A percentile compares a stretch with the other conserved stretches of the same genome.
phyloP scores from a whole-genome alignment of 2,888 invertebrate species.

The Plebejus anna region DNA sequence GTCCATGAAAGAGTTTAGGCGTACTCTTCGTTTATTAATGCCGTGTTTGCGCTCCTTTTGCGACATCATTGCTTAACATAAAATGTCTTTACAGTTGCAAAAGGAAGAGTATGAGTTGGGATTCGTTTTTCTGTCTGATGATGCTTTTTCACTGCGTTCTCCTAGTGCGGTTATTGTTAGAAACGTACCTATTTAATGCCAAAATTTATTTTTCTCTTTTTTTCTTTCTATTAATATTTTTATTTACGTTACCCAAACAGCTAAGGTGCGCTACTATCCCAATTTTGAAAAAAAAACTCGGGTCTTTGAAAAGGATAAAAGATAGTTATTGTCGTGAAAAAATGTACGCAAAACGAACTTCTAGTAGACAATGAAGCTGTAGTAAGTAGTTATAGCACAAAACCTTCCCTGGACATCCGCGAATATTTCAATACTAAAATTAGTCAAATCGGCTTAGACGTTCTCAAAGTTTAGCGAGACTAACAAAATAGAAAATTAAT shows the following conservation, averaged over 20 bases:
- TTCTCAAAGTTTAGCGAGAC: too few relatives aligned
- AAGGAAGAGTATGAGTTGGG: slow-evolving; percentile 11
- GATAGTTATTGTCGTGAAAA: too few relatives aligned
- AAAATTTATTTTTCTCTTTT: neutral
- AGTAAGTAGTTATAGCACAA: too few relatives aligned
- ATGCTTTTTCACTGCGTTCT: slow-evolving; percentile 5
- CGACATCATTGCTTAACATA: slow-evolving; percentile 13
- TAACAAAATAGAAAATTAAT: too few relatives aligned
- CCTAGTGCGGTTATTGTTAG: neutral
- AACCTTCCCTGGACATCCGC: too few relatives aligned
- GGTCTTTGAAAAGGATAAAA: too few relatives aligned
- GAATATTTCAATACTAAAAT: too few relatives aligned
- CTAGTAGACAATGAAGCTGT: too few relatives aligned
- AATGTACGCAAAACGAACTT: too few relatives aligned
- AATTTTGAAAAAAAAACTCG: too few relatives aligned
- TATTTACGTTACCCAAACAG: neutral
- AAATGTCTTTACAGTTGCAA: neutral
- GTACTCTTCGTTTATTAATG: slow-evolving; percentile 66
- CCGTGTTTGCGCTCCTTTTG: slow-evolving; percentile 37
- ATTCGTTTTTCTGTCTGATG: slow-evolving; percentile 17
- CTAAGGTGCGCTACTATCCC: too few relatives aligned
- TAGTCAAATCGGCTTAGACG: too few relatives aligned
- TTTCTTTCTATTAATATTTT: neutral
- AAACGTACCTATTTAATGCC: neutral
- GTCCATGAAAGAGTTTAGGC: slow-evolving; percentile 63